These are phyloP conservation scores for Apomyelois bistriatella DNA, from an alignment of 2,888 invertebrate genomes.

Conservation along the genomic window DNA sequence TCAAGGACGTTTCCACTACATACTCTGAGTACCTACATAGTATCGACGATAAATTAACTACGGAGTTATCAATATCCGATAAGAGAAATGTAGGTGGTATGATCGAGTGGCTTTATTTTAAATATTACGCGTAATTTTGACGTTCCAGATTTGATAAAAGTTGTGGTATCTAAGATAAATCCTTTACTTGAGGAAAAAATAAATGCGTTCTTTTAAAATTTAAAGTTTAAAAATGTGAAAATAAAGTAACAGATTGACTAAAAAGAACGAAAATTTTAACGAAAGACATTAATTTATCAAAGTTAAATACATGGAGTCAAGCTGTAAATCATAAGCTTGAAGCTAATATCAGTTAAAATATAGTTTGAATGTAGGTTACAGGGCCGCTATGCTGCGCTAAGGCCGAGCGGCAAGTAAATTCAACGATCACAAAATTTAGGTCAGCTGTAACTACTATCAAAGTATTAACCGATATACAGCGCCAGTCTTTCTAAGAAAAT, in stretches of 20 bases:
- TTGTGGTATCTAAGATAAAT: background rate
- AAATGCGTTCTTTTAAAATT: background rate
- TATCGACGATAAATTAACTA: conserved; percentile 11
- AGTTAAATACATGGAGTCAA: background rate
- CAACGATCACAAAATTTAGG: conserved; percentile 35
- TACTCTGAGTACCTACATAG: conserved; percentile 18
- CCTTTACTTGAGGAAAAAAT: no score
- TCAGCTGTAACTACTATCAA: conserved; percentile 33
- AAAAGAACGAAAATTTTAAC: background rate
- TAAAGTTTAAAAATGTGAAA: no score
- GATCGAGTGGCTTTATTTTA: conserved; percentile 1
- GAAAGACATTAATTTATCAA: no score
- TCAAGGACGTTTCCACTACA: conserved; percentile 55
- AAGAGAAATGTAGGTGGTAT: conserved; percentile 5
- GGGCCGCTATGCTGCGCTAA: conserved; percentile 13
- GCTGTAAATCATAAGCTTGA: conserved; percentile 8
- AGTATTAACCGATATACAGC: conserved; percentile 26
- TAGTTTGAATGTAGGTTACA: conserved; percentile 13
- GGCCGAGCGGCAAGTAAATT: conserved; percentile 25
- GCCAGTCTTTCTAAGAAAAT: conserved; percentile 41
- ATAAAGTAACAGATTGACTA: no score
- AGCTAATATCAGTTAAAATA: conserved; percentile 10
- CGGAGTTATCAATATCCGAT: conserved; percentile 10
- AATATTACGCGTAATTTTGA: background rate
- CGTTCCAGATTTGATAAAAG: background rate